Conservation (phyloP, 2,888 invertebrate genomes). For the Eurytoma californica region DNA sequence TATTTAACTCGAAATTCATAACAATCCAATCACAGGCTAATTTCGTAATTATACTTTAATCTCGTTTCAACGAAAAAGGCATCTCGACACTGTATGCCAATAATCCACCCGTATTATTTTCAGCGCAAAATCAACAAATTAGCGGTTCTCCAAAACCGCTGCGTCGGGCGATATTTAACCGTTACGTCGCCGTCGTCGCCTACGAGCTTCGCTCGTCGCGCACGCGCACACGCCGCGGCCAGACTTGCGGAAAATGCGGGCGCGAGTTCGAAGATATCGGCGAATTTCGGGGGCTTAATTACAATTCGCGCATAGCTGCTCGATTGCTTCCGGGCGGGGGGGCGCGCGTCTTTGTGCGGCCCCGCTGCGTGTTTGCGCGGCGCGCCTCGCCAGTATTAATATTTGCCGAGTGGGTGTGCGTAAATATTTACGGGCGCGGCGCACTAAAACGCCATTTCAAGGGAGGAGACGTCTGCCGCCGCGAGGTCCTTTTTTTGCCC, state of each 20-base stretch:
- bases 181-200: too few species aligned
- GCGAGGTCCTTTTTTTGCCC: neutral
- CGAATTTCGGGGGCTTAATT: conserved; percentile 42
- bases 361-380: neutral
- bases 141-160: too few species aligned
- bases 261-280: conserved; percentile 33
- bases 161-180: too few species aligned
- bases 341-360: neutral
- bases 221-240: neutral
- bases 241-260: neutral
- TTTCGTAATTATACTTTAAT: too few species aligned
- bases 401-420: conserved; percentile 26
- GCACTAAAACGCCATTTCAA: conserved; percentile 29
- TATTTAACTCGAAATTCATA: too few species aligned
- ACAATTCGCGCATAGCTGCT: conserved; percentile 38
- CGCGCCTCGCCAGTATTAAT: conserved; percentile 28
- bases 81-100: too few species aligned
- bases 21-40: too few species aligned
- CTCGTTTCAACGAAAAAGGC: too few species aligned
- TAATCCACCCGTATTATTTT: too few species aligned
- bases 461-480: neutral
- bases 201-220: too few species aligned
- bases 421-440: conserved; percentile 40
- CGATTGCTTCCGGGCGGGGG: conserved; percentile 35
- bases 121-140: too few species aligned